Conservation (phyloP, 1,140 invertebrate species). For the Trinorchestia longiramus region DNA sequence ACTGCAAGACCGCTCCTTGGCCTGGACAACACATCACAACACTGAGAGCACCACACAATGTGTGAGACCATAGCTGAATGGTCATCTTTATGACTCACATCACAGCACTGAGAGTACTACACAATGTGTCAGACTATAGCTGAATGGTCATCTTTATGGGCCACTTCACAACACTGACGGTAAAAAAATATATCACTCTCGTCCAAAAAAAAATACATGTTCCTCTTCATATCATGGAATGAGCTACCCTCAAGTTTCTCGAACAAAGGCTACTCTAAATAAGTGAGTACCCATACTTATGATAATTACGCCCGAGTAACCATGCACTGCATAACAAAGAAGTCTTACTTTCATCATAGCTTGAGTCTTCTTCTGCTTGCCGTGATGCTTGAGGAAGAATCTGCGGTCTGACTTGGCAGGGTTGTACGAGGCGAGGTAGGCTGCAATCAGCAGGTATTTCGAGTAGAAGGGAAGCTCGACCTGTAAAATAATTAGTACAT, state of each 20-base stretch:
- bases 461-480: slow-evolving; percentile 86
- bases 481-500: not conserved
- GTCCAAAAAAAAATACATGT: too few species aligned
- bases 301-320: not conserved
- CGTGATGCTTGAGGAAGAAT: slow-evolving; percentile 79
- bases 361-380: slow-evolving; percentile 76
- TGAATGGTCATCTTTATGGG: too few species aligned
- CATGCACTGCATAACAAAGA: slow-evolving; percentile 62
- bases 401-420: slow-evolving; percentile 82
- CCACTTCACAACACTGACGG: too few species aligned
- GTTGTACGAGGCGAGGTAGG: slow-evolving; percentile 91
- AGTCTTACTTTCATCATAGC: slow-evolving; percentile 73
- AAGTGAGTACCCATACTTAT: not conserved
- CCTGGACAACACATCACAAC: slow-evolving; percentile 45
- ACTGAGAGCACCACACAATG: too few species aligned
- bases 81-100: too few species aligned
- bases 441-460: slow-evolving; percentile 87
- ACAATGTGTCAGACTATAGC: too few species aligned
- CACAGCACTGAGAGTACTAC: too few species aligned
- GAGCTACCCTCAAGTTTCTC: too few species aligned
- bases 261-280: too few species aligned
- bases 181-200: too few species aligned
- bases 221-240: too few species aligned
- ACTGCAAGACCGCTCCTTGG: slow-evolving; percentile 69
- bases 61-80: too few species aligned